phyloP scores from a whole-genome alignment of 2,888 invertebrate species.

The Caenorhabditis uteleia region DNA sequence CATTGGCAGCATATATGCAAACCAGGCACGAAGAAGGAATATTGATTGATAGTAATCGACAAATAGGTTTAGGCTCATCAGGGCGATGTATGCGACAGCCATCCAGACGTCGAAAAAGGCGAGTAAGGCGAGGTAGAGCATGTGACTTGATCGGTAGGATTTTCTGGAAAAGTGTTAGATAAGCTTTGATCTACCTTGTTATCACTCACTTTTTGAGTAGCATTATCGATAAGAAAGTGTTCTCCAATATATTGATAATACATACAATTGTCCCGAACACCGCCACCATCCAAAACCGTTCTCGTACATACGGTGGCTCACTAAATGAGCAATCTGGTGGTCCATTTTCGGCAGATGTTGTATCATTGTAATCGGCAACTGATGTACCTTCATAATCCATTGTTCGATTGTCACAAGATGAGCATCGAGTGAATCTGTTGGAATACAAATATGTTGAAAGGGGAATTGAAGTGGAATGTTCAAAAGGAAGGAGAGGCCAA shows the following conservation, averaged over 20 bases:
- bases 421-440: constrained; percentile 13
- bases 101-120: constrained; percentile 64
- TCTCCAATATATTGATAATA: constrained; percentile 56
- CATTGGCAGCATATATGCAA: constrained; percentile 65
- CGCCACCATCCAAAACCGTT: constrained; percentile 59
- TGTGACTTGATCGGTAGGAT: constrained; percentile 59
- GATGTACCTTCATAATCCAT: constrained; percentile 36
- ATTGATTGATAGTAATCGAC: constrained; percentile 51
- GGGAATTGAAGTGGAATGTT: constrained; percentile 9
- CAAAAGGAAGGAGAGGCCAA: constrained; percentile 2
- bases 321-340: constrained; percentile 17
- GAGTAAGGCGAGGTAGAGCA: constrained; percentile 59
- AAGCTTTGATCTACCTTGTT: not conserved
- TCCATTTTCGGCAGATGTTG: too few relatives aligned
- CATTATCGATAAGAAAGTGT: constrained; percentile 54
- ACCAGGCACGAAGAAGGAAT: constrained; percentile 59
- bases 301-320: constrained; percentile 29
- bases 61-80: constrained; percentile 58
- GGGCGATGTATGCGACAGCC: constrained; percentile 58
- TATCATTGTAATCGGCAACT: too few relatives aligned
- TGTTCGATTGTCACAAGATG: too few relatives aligned
- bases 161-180: constrained; percentile 32
- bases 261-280: constrained; percentile 60
- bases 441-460: not conserved
- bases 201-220: constrained; percentile 44